Evolutionary conservation across 2,888 invertebrate genomes (phyloP), one percentile per base, ranked within the genome.

Genomic region (Graphium colonna): DNA sequence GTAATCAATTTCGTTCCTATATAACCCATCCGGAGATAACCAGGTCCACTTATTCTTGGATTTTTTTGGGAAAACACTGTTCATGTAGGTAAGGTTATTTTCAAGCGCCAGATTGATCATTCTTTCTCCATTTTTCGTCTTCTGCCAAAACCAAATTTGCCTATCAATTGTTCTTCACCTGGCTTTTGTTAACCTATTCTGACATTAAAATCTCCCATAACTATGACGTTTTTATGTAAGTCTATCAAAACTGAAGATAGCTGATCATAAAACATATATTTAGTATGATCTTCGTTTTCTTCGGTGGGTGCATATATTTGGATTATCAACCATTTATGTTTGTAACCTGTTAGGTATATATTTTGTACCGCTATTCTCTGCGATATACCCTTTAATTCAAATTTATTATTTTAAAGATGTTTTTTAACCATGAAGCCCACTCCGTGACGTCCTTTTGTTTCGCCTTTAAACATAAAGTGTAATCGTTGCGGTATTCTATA

Each of bases 391-490:
- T 33, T 49, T 48, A 44, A 60, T 17, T 55, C 57, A 31, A 53
- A 55, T 31, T 65, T 63, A 10, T 57, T 53, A 0, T 7, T 7
- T 57, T 46, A 61, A 63, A 64, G 0, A 44, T 45, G 0, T 16
- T 10, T 39, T 56, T 62, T 63, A 8, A 67, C 53, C 40, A 68
- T 13, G 18, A 66, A 68, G 0, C 63, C 63, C 0, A 67, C 56
- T 1, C 63, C 65, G 47, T 63, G 46, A 16, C 12, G 16, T 0
- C 65, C 64, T 15, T 55, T 58, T 13, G 46, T 42, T 57, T 67
- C 67, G 0, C 60, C 21, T 21, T 40, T 18, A 65, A 17, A 0
- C 67, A 63, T 31, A 31, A 31, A 7, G 8, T 10, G 9, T 26
- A 3, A 3, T 7, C 3, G 26, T 26, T 26, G 60, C 49, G 40